These are phyloP conservation scores for Morinoia aosen DNA, from an alignment of 2,888 invertebrate genomes.

Conservation along the genomic window DNA sequence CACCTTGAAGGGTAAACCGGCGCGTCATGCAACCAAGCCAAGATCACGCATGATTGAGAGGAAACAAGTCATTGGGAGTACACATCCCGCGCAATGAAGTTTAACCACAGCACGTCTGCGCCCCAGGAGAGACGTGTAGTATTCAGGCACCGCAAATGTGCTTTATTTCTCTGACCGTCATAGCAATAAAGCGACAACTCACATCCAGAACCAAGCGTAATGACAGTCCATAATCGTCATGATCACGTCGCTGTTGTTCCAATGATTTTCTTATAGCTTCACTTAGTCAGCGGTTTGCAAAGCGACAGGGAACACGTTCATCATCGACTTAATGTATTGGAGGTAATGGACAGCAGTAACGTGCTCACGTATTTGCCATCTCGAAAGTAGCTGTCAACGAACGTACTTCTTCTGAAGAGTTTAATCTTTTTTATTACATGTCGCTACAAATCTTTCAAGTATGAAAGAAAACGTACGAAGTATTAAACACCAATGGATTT, in stretches of 20 bases:
- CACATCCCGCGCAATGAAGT: conserved; percentile 15
- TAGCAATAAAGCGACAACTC: not conserved
- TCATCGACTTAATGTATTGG: not conserved
- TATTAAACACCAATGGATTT: no score
- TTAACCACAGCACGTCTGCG: conserved; percentile 33
- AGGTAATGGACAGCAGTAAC: not conserved
- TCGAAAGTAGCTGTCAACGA: not conserved
- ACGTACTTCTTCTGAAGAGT: not conserved
- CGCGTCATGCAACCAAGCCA: not conserved
- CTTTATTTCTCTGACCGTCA: not conserved
- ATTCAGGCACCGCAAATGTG: not conserved
- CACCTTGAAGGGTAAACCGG: conserved; percentile 4
- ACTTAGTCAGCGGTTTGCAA: not conserved
- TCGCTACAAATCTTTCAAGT: no score
- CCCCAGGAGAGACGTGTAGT: conserved; percentile 18
- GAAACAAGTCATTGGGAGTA: conserved; percentile 33
- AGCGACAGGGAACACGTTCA: conserved; percentile 15
- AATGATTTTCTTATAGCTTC: conserved; percentile 20
- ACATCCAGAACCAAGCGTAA: not conserved
- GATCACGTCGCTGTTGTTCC: not conserved
- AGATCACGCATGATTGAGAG: conserved; percentile 6
- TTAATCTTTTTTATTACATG: not conserved
- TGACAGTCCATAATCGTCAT: not conserved
- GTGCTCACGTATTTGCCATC: not conserved
- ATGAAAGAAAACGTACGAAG: no score